Conservation (phyloP, 1,140 invertebrate genomes). For the Araneus ventricosus region DNA sequence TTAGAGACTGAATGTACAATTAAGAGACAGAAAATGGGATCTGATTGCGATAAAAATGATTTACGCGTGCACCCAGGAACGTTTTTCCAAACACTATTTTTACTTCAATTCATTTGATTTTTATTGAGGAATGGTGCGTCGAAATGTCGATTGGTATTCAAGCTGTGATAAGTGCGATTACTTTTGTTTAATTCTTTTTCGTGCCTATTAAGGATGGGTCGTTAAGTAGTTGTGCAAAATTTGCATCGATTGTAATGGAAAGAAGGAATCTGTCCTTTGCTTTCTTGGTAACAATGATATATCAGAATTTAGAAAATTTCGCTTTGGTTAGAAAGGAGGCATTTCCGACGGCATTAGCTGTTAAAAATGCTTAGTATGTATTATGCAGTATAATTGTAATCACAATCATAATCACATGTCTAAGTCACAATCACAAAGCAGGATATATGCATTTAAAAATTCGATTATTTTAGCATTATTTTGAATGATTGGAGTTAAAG, state of each 20-base stretch:
- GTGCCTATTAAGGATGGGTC: background rate
- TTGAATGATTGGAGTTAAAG: too few relatives aligned
- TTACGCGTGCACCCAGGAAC: background rate
- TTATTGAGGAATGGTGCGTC: background rate
- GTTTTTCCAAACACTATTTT: background rate
- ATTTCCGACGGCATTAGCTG: too few relatives aligned
- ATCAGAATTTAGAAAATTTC: too few relatives aligned
- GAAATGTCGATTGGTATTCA: background rate
- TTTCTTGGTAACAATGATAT: too few relatives aligned
- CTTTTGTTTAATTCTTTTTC: background rate
- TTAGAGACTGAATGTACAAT: constrained; percentile 44
- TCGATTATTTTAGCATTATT: too few relatives aligned
- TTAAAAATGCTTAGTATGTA: too few relatives aligned
- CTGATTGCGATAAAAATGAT: constrained; percentile 20
- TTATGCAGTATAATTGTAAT: too few relatives aligned
- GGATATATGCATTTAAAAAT: too few relatives aligned
- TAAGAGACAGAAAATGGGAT: constrained; percentile 8
- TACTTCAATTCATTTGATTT: background rate
- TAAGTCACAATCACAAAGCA: too few relatives aligned
- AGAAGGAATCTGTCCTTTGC: too few relatives aligned
- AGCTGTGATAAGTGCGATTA: background rate
- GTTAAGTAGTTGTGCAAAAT: background rate
- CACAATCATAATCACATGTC: too few relatives aligned
- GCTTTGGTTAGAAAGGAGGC: too few relatives aligned
- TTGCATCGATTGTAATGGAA: background rate